A percentile compares a stretch with the other conserved stretches of the same genome.
Conservation (phyloP, 2,888 invertebrate genomes). For the Lepas anatifera region DNA sequence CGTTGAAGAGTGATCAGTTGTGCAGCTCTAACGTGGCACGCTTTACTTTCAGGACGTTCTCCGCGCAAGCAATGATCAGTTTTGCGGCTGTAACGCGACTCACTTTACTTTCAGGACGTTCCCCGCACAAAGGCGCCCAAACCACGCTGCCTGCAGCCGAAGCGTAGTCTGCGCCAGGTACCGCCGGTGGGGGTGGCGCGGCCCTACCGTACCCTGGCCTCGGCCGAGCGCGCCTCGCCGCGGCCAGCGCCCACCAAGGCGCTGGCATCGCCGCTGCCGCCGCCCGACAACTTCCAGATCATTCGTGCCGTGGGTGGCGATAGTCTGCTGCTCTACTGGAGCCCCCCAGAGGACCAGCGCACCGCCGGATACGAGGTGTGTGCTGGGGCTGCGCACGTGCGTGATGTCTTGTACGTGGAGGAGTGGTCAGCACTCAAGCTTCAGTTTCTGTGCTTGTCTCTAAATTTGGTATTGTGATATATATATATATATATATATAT, state of each 20-base stretch:
- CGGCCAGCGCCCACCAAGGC: neutral
- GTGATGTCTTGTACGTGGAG: no score
- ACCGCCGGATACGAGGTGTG: constrained; percentile 5
- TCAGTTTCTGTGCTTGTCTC: no score
- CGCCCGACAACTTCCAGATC: neutral
- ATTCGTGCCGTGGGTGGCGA: neutral
- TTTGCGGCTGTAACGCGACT: no score
- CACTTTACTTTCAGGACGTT: neutral
- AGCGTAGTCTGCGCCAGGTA: neutral
- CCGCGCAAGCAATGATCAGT: no score
- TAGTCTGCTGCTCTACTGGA: constrained; percentile 1
- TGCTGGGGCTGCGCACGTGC: no score
- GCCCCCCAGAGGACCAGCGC: neutral
- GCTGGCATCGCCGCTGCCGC: neutral
- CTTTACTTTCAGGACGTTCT: no score
- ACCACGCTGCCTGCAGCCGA: neutral
- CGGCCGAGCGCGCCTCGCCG: neutral
- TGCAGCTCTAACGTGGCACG: no score
- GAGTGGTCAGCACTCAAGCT: no score
- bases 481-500: no score
- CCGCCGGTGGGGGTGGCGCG: neutral
- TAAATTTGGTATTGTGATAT: no score
- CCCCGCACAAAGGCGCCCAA: neutral
- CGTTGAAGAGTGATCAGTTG: no score
- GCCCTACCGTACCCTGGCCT: neutral